These are phyloP conservation scores for Julus scandinavius DNA, from an alignment of 2,888 invertebrate species.

Conservation along the genomic window DNA sequence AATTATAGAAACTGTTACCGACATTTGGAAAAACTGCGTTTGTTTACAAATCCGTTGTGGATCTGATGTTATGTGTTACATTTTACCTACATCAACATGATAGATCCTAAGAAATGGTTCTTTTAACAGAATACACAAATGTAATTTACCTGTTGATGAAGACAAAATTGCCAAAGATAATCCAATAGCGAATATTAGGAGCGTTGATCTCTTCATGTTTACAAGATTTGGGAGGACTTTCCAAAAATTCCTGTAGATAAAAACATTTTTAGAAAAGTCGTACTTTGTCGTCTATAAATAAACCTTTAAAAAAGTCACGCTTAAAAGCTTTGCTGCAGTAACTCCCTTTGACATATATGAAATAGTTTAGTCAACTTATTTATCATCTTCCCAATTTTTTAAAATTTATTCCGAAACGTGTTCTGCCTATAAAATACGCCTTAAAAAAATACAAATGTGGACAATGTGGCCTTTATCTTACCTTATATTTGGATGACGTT, in stretches of 20 bases:
- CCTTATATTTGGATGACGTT: not conserved
- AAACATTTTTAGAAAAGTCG: constrained; percentile 5
- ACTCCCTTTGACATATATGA: not conserved
- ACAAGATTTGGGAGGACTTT: not conserved
- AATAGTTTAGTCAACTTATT: not conserved
- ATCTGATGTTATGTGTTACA: no score
- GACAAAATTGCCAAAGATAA: constrained; percentile 7
- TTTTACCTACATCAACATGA: no score
- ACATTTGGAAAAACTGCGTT: no score
- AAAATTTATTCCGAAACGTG: not conserved
- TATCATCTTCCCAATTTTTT: not conserved
- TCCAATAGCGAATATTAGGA: not conserved
- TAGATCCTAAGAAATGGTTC: not conserved
- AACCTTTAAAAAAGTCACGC: not conserved
- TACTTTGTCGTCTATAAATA: not conserved
- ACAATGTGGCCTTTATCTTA: not conserved
- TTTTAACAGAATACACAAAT: not conserved
- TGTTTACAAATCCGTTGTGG: no score
- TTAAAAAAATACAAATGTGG: not conserved
- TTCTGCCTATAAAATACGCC: not conserved
- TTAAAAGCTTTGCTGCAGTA: not conserved
- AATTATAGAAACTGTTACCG: no score
- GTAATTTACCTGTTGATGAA: not conserved
- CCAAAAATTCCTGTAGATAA: not conserved
- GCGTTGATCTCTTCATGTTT: not conserved